These are phyloP conservation scores for Scopus umbretta DNA, from an alignment of 2,113 vertebrate species.

Conservation along the genomic window DNA sequence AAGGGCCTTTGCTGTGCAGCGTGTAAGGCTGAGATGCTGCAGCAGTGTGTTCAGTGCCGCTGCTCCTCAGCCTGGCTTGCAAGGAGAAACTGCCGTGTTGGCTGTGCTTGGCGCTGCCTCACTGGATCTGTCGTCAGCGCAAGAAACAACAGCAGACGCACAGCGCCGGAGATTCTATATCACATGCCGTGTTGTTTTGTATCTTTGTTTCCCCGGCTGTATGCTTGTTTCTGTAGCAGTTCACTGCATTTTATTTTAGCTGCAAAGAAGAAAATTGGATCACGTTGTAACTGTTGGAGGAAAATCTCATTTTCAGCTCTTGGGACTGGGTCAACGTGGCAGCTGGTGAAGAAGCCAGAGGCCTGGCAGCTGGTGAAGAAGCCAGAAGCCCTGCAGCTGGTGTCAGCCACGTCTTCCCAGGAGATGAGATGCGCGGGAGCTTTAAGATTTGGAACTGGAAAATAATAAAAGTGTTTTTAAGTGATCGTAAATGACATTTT, in stretches of 20 bases:
- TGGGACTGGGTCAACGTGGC: background rate
- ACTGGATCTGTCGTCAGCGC: background rate
- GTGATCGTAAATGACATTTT: rapidly evolving
- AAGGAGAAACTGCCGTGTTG: rapidly evolving
- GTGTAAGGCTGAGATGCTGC: background rate
- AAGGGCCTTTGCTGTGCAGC: background rate
- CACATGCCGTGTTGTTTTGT: rapidly evolving
- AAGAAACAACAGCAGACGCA: background rate
- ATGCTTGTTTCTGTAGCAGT: background rate
- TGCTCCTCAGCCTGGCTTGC: background rate
- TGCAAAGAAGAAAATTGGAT: background rate
- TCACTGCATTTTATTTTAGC: background rate
- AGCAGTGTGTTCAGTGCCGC: background rate
- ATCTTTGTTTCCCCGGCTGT: too few relatives aligned
- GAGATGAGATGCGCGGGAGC: background rate
- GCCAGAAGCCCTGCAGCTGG: rapidly evolving
- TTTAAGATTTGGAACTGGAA: background rate
- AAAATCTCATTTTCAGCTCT: background rate
- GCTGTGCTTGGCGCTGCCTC: background rate
- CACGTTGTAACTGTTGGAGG: background rate
- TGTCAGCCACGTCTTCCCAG: rapidly evolving
- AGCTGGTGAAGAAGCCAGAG: background rate
- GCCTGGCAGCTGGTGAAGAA: rapidly evolving
- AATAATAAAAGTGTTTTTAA: background rate
- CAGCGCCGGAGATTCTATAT: rapidly evolving